Conservation (phyloP, 2,888 invertebrate genomes). For the Unio pictorum region DNA sequence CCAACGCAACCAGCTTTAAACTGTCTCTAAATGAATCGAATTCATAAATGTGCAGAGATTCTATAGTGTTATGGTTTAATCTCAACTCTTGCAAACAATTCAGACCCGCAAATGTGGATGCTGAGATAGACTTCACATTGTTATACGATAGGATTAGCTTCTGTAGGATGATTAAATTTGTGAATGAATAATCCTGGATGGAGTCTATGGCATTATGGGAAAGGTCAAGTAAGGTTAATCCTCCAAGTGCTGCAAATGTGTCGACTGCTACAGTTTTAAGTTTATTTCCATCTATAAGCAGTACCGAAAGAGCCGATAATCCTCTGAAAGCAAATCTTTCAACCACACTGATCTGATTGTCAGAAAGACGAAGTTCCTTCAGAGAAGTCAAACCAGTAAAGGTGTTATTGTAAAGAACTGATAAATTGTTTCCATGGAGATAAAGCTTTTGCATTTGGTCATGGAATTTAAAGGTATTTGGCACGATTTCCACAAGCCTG, state of each 20-base stretch:
- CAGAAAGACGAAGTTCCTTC: conserved; percentile 29
- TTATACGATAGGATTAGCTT: conserved; percentile 30
- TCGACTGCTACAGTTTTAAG: conserved; percentile 23
- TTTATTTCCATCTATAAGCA: conserved; percentile 34
- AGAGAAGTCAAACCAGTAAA: conserved; percentile 28
- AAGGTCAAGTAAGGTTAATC: conserved; percentile 32
- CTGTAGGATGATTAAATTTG: conserved; percentile 27
- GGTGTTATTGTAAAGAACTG: conserved; percentile 24
- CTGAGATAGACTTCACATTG: conserved; percentile 25
- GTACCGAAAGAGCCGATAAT: conserved; percentile 23
- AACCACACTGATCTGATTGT: conserved; percentile 33
- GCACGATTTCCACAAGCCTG: conserved; percentile 23
- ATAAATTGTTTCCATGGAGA: conserved; percentile 31
- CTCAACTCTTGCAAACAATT: conserved; percentile 24
- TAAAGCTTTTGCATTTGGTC: conserved; percentile 35
- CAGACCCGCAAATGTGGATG: conserved; percentile 35
- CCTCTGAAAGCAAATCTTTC: conserved; percentile 31
- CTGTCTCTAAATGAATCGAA: conserved; percentile 24
- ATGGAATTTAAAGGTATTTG: conserved; percentile 26
- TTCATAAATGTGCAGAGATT: conserved; percentile 18
- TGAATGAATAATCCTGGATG: conserved; percentile 27
- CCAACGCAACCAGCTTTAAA: conserved; percentile 28
- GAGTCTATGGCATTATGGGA: conserved; percentile 36
- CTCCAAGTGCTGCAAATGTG: conserved; percentile 29
- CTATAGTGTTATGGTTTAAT: conserved; percentile 33